phyloP scores from a whole-genome alignment of 2,888 invertebrate species.

The Colletes collaris region DNA sequence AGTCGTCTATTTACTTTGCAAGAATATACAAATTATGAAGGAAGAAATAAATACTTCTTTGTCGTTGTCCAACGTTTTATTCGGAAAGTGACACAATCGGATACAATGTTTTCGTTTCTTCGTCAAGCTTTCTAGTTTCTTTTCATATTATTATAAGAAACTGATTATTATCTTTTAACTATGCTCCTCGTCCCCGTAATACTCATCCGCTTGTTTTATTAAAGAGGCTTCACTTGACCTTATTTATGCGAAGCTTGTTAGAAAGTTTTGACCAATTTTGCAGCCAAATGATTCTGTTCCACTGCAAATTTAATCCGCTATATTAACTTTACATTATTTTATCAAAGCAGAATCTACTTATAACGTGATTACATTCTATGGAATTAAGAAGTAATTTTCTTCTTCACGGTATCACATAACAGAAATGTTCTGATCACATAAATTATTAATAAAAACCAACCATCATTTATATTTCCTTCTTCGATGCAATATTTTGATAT shows the following conservation, averaged over 20 bases:
- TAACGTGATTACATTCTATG: not conserved
- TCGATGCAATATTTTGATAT: no score
- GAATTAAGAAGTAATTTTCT: not conserved
- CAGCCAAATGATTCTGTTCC: not conserved
- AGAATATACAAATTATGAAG: no score
- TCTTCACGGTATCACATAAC: no score
- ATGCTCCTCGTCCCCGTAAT: slow-evolving; percentile 23
- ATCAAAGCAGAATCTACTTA: not conserved
- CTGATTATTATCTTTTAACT: slow-evolving; percentile 3
- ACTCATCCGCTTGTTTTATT: slow-evolving; percentile 17
- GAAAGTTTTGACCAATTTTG: slow-evolving; percentile 7
- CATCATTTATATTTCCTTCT: no score
- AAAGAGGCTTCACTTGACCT: slow-evolving; percentile 19
- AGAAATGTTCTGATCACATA: no score
- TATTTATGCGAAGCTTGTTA: slow-evolving; percentile 4
- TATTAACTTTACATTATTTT: not conserved
- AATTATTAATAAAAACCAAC: no score
- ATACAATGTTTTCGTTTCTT: not conserved
- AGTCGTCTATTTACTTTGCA: no score
- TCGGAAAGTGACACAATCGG: no score
- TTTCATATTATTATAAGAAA: slow-evolving; percentile 7
- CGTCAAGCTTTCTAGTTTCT: not conserved
- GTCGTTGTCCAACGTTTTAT: no score
- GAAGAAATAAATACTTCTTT: no score
- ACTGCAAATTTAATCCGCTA: not conserved